A percentile compares a stretch with the other conserved stretches of the same genome.
These are phyloP conservation scores for Caenorhabditis sp. DNA, from an alignment of 2,888 invertebrate species.

Conservation along the genomic window DNA sequence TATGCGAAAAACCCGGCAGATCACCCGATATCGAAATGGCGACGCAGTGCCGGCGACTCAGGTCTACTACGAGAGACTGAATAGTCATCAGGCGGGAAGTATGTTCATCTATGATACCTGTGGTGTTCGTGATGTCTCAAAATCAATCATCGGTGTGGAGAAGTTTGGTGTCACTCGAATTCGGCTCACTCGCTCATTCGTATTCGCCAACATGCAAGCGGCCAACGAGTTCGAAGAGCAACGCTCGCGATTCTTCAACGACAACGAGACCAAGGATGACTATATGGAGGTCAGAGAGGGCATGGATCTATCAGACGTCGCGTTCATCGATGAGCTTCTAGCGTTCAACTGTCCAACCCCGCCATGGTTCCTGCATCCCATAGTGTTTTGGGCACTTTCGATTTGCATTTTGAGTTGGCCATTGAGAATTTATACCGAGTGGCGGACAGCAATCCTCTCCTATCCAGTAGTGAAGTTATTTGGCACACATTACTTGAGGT, in stretches of 20 bases:
- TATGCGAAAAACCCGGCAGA: constrained; percentile 79
- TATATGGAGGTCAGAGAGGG: constrained; percentile 83
- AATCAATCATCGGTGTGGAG: constrained; percentile 35
- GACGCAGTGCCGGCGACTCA: constrained; percentile 84
- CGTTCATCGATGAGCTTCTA: constrained; percentile 46
- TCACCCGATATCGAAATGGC: constrained; percentile 80
- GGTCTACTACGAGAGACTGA: constrained; percentile 84
- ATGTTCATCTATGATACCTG: constrained; percentile 83
- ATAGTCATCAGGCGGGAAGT: constrained; percentile 82
- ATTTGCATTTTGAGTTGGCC: constrained; percentile 84
- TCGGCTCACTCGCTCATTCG: constrained; percentile 75
- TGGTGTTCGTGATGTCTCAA: constrained; percentile 73
- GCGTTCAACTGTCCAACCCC: constrained; percentile 46
- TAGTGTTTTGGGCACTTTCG: constrained; percentile 82
- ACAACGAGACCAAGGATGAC: constrained; percentile 83
- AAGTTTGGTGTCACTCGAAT: constrained; percentile 46
- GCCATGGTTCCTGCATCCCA: constrained; percentile 75
- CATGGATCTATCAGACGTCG: constrained; percentile 77
- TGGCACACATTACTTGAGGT: constrained; percentile 74
- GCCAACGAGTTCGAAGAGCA: constrained; percentile 82
- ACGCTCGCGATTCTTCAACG: constrained; percentile 81
- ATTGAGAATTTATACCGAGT: constrained; percentile 80
- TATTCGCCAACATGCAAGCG: constrained; percentile 81
- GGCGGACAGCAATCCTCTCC: constrained; percentile 83
- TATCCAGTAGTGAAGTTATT: constrained; percentile 79